Conservation (phyloP, 2,888 invertebrate species). For the Drosophila kambysellisi region DNA sequence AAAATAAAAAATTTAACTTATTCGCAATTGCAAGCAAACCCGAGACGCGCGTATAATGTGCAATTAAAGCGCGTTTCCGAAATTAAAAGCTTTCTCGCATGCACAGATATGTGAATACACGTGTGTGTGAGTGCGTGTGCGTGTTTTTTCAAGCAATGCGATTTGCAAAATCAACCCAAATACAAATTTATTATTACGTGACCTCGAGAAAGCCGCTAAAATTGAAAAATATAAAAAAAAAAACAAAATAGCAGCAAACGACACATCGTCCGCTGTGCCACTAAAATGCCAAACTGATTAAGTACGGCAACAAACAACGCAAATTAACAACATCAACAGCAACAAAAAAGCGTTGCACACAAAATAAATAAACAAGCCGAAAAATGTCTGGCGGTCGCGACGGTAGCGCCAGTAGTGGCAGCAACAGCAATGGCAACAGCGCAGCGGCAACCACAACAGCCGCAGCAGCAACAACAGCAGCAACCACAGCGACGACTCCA, state of each 20-base stretch:
- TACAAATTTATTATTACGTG: slow-evolving; percentile 75
- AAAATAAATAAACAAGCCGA: slow-evolving; percentile 10
- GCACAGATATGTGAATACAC: slow-evolving; percentile 8
- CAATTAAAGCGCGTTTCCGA: slow-evolving; percentile 6
- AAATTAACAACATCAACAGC: slow-evolving; percentile 4
- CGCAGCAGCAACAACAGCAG: slow-evolving; percentile 53
- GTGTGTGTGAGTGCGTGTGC: background rate
- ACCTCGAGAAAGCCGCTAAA: slow-evolving; percentile 74
- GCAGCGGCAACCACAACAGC: slow-evolving; percentile 54
- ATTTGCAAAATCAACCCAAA: slow-evolving; percentile 54
- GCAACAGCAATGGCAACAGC: slow-evolving; percentile 16
- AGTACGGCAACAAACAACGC: slow-evolving; percentile 8
- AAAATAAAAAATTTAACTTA: slow-evolving; percentile 61
- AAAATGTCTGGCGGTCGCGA: slow-evolving; percentile 83
- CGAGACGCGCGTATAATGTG: slow-evolving; percentile 12
- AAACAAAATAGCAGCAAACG: slow-evolving; percentile 9
- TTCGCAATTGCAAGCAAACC: slow-evolving; percentile 43
- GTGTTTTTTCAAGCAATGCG: slow-evolving; percentile 35
- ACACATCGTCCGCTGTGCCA: slow-evolving; percentile 12
- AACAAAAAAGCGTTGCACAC: slow-evolving; percentile 18
- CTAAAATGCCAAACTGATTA: slow-evolving; percentile 38
- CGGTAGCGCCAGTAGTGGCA: slow-evolving; percentile 53
- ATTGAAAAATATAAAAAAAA: slow-evolving; percentile 33
- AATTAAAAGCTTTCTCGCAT: slow-evolving; percentile 12
- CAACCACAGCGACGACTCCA: slow-evolving; percentile 54